phyloP scores from a whole-genome alignment of 1,140 invertebrate species.

The Notospermus geniculatus region DNA sequence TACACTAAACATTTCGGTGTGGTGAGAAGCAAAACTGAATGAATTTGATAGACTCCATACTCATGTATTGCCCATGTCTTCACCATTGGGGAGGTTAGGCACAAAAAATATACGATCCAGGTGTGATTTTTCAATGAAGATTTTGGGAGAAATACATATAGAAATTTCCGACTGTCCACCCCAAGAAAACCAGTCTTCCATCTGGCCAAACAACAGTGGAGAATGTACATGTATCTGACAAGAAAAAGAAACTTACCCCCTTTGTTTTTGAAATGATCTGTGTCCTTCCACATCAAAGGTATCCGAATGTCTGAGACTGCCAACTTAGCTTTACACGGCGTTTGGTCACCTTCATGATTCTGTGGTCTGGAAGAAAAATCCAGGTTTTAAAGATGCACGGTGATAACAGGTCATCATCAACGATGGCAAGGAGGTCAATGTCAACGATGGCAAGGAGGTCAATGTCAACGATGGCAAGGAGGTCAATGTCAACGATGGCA shows the following conservation, averaged over 20 bases:
- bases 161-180: too few species aligned
- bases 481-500: too few species aligned
- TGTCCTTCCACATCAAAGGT: conserved; percentile 72
- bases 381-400: background rate
- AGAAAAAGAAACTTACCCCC: conserved; percentile 52
- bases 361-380: conserved; percentile 22
- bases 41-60: too few species aligned
- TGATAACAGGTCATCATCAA: too few species aligned
- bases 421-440: too few species aligned
- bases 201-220: background rate
- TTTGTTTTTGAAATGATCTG: conserved; percentile 73
- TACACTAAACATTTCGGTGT: too few species aligned
- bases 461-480: too few species aligned
- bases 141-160: background rate
- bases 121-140: background rate
- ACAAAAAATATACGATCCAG: too few species aligned
- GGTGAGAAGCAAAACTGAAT: too few species aligned
- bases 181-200: background rate
- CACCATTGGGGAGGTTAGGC: too few species aligned
- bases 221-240: conserved; percentile 17
- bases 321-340: conserved; percentile 50
- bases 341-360: conserved; percentile 35
- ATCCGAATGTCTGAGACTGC: conserved; percentile 64
- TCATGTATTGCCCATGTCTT: too few species aligned
- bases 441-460: too few species aligned